Base-by-base conservation (phyloP, 2,888 invertebrate genomes). In the Brachypalpus laphriformis region DNA sequence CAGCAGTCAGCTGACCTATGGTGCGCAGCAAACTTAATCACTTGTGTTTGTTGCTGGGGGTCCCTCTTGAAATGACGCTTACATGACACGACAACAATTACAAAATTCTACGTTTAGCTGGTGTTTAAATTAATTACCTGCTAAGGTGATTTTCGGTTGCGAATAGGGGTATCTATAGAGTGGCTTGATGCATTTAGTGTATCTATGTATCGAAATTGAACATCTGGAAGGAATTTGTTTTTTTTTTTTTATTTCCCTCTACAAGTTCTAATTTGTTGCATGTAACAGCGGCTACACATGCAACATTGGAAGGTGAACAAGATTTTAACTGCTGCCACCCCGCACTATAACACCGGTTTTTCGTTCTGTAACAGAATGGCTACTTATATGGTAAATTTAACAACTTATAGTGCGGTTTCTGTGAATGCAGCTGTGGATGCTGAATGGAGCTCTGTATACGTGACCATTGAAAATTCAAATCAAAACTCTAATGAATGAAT, bases 261-360 rank as follows among this genome's bases (percentile, higher is more conserved):
- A 75, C 54, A 66, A 68, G 61, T 75, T 75, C 61, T 68, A 61
- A 68, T 56, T 80, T 72, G 72, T 81, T 56, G 49, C 54, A 54
- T 25, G 51, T 31, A 54, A 51, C 37, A 57, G 22, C 6, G 31
- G 47, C 34, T 71, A 14, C 56, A 76, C 82, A 82, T 68, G 82
- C 82, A 82, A 80, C 83, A 65, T 42, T 74, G 74, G 80, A 83
- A 83, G 83, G 83, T 83, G 83, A 83, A 83, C 83, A 80, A 80
- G 83, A 63, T 83, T 57, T 51, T 5, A 42, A 49, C 49, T 20
- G 28, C 49, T 31, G 14, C 34, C 37, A 20, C 57, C 16, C 14
- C 11, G n/a, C n/a, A 18, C 3, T n/a, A 2, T 2, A 2, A 57
- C 59, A 59, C 54, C 61, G 54, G 40, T 51, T 57, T 9, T 34